phyloP scores from a whole-genome alignment of 2,113 vertebrate genomes.

The Eublepharis macularius region DNA sequence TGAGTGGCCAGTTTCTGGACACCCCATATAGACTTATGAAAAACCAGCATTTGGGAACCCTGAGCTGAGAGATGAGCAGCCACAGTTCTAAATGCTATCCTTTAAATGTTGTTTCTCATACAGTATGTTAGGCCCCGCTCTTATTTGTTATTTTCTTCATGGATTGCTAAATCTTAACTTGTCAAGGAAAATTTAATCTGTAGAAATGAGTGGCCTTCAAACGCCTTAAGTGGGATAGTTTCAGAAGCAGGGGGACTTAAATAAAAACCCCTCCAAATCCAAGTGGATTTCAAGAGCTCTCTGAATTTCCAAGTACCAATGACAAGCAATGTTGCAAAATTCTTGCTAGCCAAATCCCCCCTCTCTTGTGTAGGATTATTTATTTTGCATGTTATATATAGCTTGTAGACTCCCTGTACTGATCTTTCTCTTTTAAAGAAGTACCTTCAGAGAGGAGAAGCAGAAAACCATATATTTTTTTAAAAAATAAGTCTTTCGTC shows the following conservation, averaged over 20 bases:
- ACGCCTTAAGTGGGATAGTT: background rate
- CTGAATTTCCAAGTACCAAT: background rate
- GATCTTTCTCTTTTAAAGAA: background rate
- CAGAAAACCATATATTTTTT: background rate
- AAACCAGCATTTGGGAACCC: background rate
- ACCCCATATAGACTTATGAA: background rate
- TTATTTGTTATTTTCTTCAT: background rate
- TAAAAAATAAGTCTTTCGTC: background rate
- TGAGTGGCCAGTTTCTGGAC: background rate
- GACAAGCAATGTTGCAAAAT: background rate
- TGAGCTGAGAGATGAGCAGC: background rate
- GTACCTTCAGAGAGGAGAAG: background rate
- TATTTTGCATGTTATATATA: background rate
- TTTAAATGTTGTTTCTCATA: background rate
- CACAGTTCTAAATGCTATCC: background rate
- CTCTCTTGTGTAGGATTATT: background rate
- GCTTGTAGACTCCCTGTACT: background rate
- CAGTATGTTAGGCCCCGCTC: background rate
- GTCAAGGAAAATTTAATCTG: slow-evolving; percentile 22
- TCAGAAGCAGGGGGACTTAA: background rate
- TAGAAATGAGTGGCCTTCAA: slow-evolving; percentile 14
- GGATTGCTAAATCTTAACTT: background rate
- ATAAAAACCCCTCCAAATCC: background rate
- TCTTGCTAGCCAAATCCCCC: background rate
- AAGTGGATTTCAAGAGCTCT: slow-evolving; percentile 1